Evolutionary conservation across 2,888 invertebrate species (phyloP).

Genomic region (Nineta flava): DNA sequence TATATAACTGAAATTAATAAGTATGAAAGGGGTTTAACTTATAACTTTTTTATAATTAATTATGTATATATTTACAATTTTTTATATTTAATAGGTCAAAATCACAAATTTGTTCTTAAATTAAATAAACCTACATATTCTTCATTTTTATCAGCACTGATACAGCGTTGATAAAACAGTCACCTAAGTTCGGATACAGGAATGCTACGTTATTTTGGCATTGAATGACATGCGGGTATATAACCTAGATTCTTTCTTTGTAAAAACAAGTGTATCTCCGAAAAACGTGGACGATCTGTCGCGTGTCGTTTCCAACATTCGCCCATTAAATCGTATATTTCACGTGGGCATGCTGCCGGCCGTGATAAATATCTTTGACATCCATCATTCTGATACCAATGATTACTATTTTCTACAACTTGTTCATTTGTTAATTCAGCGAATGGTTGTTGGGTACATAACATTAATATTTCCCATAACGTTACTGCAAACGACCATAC

Average conservation of each 20-base stretch:
- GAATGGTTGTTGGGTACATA: conserved; percentile 65
- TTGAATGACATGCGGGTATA: conserved; percentile 31
- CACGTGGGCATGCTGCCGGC: conserved; percentile 64
- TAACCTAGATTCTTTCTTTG: conserved; percentile 51
- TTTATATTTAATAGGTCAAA: background rate
- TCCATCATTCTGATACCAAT: conserved; percentile 33
- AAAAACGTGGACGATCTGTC: conserved; percentile 66
- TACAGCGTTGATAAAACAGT: conserved; percentile 2
- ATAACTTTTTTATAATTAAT: too few species aligned
- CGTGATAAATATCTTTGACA: conserved; percentile 39
- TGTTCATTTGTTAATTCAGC: conserved; percentile 70
- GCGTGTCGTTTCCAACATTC: conserved; percentile 82
- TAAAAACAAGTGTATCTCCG: conserved; percentile 76
- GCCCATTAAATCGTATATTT: conserved; percentile 81
- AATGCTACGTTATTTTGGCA: conserved; percentile 4
- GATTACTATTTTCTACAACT: conserved; percentile 43
- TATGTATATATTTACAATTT: too few species aligned
- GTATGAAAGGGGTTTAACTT: too few species aligned
- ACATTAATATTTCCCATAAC: conserved; percentile 75
- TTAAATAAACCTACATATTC: background rate
- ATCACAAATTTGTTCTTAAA: background rate
- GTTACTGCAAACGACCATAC: conserved; percentile 87
- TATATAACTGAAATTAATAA: too few species aligned
- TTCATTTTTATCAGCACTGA: background rate
- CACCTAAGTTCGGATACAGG: background rate